Evolutionary conservation across 2,888 invertebrate species (phyloP).

Genomic region (Chrysolina haemoptera): DNA sequence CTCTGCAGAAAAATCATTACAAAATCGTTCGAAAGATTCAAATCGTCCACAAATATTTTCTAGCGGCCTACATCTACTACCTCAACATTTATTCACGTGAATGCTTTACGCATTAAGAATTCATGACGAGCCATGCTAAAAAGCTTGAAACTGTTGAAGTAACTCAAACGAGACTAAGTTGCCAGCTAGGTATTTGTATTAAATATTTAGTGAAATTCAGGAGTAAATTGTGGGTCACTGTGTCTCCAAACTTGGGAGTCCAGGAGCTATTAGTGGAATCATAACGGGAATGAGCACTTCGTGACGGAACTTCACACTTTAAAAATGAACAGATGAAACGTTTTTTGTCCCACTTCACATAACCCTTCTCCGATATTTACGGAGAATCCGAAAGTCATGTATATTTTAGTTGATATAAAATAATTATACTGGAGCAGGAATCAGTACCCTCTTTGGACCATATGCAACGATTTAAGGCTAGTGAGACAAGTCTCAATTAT

Average conservation of each 20-base stretch:
- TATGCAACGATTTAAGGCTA: no score
- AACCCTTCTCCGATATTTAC: no score
- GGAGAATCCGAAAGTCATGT: no score
- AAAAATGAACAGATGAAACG: not conserved
- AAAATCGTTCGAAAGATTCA: not conserved
- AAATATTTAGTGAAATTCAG: conserved; percentile 9
- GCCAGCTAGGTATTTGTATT: conserved; percentile 1
- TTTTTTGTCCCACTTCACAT: no score
- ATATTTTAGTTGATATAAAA: no score
- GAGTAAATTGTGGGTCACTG: not conserved
- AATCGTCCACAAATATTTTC: not conserved
- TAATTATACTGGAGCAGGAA: no score
- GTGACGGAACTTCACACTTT: not conserved
- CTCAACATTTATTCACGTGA: not conserved
- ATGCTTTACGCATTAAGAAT: not conserved
- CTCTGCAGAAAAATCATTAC: no score
- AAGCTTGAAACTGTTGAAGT: conserved; percentile 10
- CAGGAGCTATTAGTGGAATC: not conserved
- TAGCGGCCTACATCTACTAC: not conserved
- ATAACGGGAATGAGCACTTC: not conserved
- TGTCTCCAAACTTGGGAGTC: not conserved
- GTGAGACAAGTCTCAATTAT: no score
- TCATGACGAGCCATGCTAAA: conserved; percentile 10
- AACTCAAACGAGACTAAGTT: not conserved
- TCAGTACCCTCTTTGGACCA: no score